phyloP scores from a whole-genome alignment of 2,888 invertebrate genomes.

The Dusona sp. region DNA sequence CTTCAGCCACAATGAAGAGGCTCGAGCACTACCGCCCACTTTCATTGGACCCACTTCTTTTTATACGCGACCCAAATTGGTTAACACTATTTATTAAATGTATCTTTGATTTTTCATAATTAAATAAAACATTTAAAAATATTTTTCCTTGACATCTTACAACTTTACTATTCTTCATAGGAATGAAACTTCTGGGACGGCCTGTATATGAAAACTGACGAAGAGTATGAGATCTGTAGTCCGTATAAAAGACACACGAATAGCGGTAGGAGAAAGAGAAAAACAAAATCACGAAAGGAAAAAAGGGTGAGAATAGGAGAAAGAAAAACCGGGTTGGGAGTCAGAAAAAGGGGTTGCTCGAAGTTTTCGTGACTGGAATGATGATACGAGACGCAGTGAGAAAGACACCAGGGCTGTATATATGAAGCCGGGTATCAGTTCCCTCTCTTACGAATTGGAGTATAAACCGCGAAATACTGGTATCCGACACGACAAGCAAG shows the following conservation, averaged over 20 bases:
- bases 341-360: constrained; percentile 65
- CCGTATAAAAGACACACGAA: constrained; percentile 39
- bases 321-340: constrained; percentile 42
- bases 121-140: not conserved
- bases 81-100: not conserved
- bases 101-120: not conserved
- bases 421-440: constrained; percentile 67
- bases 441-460: constrained; percentile 74
- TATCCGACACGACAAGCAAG: constrained; percentile 37
- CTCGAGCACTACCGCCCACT: not conserved
- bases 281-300: constrained; percentile 40
- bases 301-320: not conserved
- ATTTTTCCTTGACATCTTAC: not conserved
- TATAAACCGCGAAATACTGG: constrained; percentile 65
- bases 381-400: constrained; percentile 44
- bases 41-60: not conserved
- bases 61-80: not conserved
- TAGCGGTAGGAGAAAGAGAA: constrained; percentile 9
- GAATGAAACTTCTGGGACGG: not conserved
- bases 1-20: not conserved
- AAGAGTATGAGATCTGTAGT: constrained; percentile 32
- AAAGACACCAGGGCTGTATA: constrained; percentile 19
- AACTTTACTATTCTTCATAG: not conserved
- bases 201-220: constrained; percentile 10
- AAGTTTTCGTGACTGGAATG: constrained; percentile 72